Evolutionary conservation across 1,140 invertebrate species (phyloP).

Genomic region (Dufourea novaeangliae): DNA sequence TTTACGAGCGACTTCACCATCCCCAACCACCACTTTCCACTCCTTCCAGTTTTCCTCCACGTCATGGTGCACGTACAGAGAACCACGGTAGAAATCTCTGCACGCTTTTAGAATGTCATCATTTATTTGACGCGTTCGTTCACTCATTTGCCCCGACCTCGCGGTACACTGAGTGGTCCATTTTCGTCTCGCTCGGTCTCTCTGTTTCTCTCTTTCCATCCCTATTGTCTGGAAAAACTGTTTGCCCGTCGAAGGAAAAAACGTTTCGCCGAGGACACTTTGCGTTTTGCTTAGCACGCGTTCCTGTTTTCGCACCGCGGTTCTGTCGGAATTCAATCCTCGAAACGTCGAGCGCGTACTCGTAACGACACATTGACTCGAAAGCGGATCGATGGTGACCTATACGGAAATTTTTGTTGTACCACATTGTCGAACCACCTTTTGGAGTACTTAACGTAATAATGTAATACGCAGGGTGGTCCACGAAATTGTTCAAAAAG

Average conservation of each 20-base stretch:
- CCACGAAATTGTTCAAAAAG: too few relatives aligned
- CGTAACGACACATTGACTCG: too few relatives aligned
- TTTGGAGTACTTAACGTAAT: too few relatives aligned
- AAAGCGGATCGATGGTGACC: too few relatives aligned
- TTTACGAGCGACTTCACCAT: constrained; percentile 36
- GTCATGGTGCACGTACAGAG: background rate
- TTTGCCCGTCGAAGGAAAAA: background rate
- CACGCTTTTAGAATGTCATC: constrained; percentile 44
- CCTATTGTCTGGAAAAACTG: constrained; percentile 30
- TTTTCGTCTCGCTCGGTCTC: background rate
- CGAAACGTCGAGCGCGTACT: too few relatives aligned
- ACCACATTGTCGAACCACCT: too few relatives aligned
- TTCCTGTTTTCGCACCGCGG: too few relatives aligned
- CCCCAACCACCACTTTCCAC: background rate
- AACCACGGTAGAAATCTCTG: constrained; percentile 3
- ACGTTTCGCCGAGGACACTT: background rate
- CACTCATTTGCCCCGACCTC: constrained; percentile 19
- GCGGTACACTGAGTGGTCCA: constrained; percentile 15
- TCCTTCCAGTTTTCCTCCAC: background rate
- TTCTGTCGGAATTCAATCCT: too few relatives aligned
- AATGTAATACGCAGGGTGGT: too few relatives aligned
- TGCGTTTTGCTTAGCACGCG: background rate
- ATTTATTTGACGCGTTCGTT: constrained; percentile 39
- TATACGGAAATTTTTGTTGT: too few relatives aligned
- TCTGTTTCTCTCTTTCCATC: background rate